Evolutionary conservation across 2,888 invertebrate genomes (phyloP).

Genomic region (Phymatocera aterrima): DNA sequence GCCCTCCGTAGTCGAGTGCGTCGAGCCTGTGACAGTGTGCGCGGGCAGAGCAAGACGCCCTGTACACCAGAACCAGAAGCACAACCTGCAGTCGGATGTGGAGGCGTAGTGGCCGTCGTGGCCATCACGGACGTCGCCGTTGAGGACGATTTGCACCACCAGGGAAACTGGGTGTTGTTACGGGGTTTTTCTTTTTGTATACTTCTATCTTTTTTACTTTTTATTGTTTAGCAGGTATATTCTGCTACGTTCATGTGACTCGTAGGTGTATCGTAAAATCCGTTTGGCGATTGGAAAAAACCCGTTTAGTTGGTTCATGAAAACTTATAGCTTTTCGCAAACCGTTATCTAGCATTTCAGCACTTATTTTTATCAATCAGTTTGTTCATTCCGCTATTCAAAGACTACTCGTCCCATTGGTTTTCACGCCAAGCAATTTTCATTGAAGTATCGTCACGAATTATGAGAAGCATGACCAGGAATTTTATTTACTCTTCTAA

Average conservation of each 20-base stretch:
- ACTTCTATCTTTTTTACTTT: background rate
- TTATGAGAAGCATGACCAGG: background rate
- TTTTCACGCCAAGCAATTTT: too few relatives aligned
- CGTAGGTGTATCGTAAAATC: background rate
- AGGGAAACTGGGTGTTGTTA: conserved; percentile 72
- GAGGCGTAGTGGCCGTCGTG: conserved; percentile 60
- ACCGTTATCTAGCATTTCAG: background rate
- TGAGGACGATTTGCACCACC: conserved; percentile 73
- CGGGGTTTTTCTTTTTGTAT: conserved; percentile 28
- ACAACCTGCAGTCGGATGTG: conserved; percentile 56
- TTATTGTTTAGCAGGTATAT: background rate
- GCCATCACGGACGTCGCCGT: conserved; percentile 68
- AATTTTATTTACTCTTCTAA: background rate
- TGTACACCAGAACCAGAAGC: conserved; percentile 75
- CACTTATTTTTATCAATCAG: too few relatives aligned
- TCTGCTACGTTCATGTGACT: background rate
- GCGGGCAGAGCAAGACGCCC: conserved; percentile 93
- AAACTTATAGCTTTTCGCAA: background rate
- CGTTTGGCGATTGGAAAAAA: background rate
- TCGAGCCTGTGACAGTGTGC: conserved; percentile 92
- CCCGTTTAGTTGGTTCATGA: background rate
- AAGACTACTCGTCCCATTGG: background rate
- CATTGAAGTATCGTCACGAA: background rate
- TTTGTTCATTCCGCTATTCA: background rate
- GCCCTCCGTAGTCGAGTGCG: conserved; percentile 91